These are phyloP conservation scores for Pseudachorutes palmiensis DNA, from an alignment of 1,140 invertebrate genomes.

Conservation along the genomic window DNA sequence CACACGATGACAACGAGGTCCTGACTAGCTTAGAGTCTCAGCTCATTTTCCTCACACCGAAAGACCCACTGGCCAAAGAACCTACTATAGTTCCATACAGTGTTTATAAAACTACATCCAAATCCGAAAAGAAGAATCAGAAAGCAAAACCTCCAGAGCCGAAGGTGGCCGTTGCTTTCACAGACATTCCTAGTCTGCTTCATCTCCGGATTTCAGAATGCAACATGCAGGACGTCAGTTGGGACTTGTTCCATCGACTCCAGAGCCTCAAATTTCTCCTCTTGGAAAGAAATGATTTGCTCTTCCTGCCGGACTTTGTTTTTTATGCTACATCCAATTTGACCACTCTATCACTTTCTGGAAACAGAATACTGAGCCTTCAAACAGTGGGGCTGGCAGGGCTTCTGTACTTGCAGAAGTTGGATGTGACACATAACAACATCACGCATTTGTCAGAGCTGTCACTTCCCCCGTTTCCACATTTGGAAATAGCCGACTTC, in stretches of 20 bases:
- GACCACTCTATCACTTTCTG: constrained; percentile 53
- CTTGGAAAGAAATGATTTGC: constrained; percentile 54
- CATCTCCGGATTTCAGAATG: constrained; percentile 54
- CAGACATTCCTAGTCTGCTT: constrained; percentile 49
- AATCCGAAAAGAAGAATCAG: constrained; percentile 4
- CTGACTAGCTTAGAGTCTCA: background rate
- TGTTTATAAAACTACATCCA: constrained; percentile 50
- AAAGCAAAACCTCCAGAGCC: constrained; percentile 24
- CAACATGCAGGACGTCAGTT: constrained; percentile 53
- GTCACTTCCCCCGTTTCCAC: constrained; percentile 60
- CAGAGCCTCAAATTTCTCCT: constrained; percentile 52
- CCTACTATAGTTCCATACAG: constrained; percentile 51
- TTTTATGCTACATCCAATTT: constrained; percentile 58
- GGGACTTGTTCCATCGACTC: constrained; percentile 61
- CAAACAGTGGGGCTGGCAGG: constrained; percentile 58
- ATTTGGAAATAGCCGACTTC: constrained; percentile 53
- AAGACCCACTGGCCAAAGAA: constrained; percentile 4
- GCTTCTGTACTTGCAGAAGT: constrained; percentile 53
- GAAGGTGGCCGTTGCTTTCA: constrained; percentile 44
- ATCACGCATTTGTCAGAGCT: constrained; percentile 58
- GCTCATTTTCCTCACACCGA: constrained; percentile 12
- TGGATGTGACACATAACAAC: constrained; percentile 58
- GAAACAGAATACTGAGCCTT: constrained; percentile 55
- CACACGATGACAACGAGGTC: constrained; percentile 12
- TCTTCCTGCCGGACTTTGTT: constrained; percentile 57